Base-by-base conservation (phyloP, 2,888 invertebrate genomes). In the Pecten maximus region DNA sequence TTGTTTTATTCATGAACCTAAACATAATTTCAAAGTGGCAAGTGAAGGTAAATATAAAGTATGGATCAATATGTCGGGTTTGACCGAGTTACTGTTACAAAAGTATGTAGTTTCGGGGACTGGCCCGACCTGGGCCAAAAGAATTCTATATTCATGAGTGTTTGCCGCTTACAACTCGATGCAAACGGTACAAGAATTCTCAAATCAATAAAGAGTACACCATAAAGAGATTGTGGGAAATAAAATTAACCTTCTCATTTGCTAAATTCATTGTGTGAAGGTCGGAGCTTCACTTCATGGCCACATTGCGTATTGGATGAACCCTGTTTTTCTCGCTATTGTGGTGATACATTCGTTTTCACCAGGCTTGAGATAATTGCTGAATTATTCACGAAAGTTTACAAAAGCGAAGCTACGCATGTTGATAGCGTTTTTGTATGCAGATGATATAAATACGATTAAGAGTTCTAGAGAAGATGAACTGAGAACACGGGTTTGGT, bases 391-490 rank as follows among this genome's bases (percentile, higher is more conserved):
- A 74, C 74, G 74, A 74, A 74, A 74, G 28, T 74, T 74, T 74
- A 35, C 74, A 74, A 74, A 35, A 74, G 23, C 74, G 74, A 74
- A 74, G 23, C 74, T 35, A 35, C 35, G 74, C 74, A 74, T 74
- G 74, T 74, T 74, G 28, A 74, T 74, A 74, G 74, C 35, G 35
- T 28, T 15, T 35, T 35, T 35, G 74, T 35, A 74, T 35, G 74
- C 74, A 74, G 74, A 74, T 74, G 74, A 74, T 74, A 74, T 35
- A 74, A 74, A 74, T 74, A 74, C 74, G 74, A 74, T 74, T 74
- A 74, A 74, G 74, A 74, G 35, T 35, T 74, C 8, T 35, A 35
- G 74, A 74, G 74, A 74, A 74, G 74, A 74, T 74, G 74, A 74
- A 74, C 12, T 74, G 74, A 74, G 23, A 74, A 28, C 35, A 28